phyloP scores from a whole-genome alignment of 1,140 invertebrate genomes.

The Magallana angulata region DNA sequence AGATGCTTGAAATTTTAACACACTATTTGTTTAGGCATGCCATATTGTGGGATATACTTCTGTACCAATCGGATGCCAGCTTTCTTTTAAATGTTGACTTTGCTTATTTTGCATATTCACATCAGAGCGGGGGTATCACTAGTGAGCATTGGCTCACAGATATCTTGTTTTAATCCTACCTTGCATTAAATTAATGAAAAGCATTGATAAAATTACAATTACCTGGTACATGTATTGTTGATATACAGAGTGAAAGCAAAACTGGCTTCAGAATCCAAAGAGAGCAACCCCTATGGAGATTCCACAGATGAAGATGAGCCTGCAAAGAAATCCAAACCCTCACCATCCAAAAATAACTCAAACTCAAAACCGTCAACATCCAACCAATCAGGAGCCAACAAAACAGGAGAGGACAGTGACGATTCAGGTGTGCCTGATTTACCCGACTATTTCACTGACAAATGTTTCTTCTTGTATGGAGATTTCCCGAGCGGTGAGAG shows the following conservation, averaged over 20 bases:
- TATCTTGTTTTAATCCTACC: no score
- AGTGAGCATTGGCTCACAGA: no score
- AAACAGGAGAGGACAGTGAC: conserved; percentile 59
- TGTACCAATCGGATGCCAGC: no score
- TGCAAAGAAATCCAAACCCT: conserved; percentile 32
- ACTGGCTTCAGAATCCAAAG: conserved; percentile 44
- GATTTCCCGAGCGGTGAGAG: conserved; percentile 67
- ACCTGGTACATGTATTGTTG: no score
- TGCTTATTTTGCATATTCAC: no score
- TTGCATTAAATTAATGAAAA: no score
- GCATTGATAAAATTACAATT: no score
- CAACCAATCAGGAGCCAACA: conserved; percentile 30
- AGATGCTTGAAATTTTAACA: no score
- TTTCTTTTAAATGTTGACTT: no score
- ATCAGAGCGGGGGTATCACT: no score
- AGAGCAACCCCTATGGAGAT: conserved; percentile 60
- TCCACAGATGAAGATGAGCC: conserved; percentile 74
- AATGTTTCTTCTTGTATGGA: conserved; percentile 79
- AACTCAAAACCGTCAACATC: not conserved
- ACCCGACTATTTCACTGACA: conserved; percentile 77
- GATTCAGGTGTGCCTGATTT: conserved; percentile 76
- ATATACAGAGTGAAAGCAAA: conserved; percentile 58
- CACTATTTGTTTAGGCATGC: no score
- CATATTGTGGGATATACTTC: no score
- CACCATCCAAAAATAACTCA: not conserved